Evolutionary conservation across 2,113 vertebrate genomes (phyloP), one percentile per base, ranked within the genome.

Genomic region (Dissostichus mawsoni): DNA sequence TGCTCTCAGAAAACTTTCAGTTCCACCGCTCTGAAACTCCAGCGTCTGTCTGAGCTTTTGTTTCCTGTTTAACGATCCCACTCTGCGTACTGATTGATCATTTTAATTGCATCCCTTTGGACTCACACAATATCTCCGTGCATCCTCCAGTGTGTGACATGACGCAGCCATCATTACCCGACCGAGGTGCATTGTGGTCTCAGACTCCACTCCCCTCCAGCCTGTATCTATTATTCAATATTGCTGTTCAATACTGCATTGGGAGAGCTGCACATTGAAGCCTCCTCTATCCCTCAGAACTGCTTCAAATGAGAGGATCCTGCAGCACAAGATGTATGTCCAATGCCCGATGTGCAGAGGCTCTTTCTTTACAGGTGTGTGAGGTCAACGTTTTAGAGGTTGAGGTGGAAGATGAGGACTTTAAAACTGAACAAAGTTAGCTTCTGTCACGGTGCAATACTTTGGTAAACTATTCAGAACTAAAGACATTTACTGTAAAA

Each of bases 81-180:
- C 69, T 65, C 65, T 75, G 68, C 52, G 36, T 55, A 48, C 81
- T 20, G 61, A 84, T 71, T 85, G 76, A 84, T 88, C 74, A 87
- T 89, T 90, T 90, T 92, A 92, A 93, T 92, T 90, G 86, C 73
- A 51, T 91, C 89, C 91, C 90, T 77, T 90, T 83, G 84, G 91
- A 91, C 83, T 62, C 12, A 1, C 56, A 29, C 11, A 76, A 69
- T 62, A 63, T 76, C 83, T 83, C 44, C 65, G 57, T 69, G 71
- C 69, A 48, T 85, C 78, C 67, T 85, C 80, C 57, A 12, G 81
- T 80, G 80, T 87, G 81, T 59, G 69, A 81, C 82, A 57, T 77
- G 68, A 84, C 51, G 61, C 59, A 75, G 14, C 76, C 59, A 33
- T 87, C 75, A 72, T 76, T 86, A 80, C 67, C 66, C 69, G 51